Evolutionary conservation across 2,888 invertebrate genomes (phyloP), one percentile per base, ranked within the genome.

Genomic region (Parnassius glacialis): DNA sequence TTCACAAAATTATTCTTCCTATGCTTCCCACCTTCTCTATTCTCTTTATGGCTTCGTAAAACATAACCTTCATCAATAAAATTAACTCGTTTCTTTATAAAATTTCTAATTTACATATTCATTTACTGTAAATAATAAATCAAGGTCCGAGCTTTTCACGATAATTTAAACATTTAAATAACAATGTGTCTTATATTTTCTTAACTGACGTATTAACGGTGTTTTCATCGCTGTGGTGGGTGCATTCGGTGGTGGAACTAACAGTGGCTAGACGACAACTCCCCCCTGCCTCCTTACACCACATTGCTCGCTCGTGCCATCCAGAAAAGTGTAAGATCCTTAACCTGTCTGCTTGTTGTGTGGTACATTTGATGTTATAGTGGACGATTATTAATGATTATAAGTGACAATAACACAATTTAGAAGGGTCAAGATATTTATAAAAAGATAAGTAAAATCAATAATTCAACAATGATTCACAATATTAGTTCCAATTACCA

Each of bases 211-310:
- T 66, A 78, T 81, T 85, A 85, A 86, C 84, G 74, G 65, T 82
- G 72, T 85, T 84, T 78, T 62, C 79, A 76, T 83, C 74, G 80
- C 75, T 79, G 79, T 78, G 73, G 72, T 75, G 70, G 75, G 78
- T 73, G 84, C 77, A 70, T 76, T 77, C 72, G 85, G 78, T 76
- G 85, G 76, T 74, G 80, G 76, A 75, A 82, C 83, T 89, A 88
- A 89, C 89, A 94, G 94, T 95, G 95, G 95, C 92, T 95, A 93
- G 95, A 95, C 84, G 95, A 95, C 89, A 94, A 95, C 90, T 94
- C 94, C 71, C 93, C 93, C 71, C 92, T 94, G 79, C 94, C 94
- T 75, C 92, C 92, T 80, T 94, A 94, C 89, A 93, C 94, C 81
- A 94, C 94, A 85, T 93, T 94, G 86, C 93, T 94, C 85, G 93